A percentile compares a stretch with the other conserved stretches of the same genome.
Conservation (phyloP, 2,113 vertebrate species). For the Psephotus haematonotus region DNA sequence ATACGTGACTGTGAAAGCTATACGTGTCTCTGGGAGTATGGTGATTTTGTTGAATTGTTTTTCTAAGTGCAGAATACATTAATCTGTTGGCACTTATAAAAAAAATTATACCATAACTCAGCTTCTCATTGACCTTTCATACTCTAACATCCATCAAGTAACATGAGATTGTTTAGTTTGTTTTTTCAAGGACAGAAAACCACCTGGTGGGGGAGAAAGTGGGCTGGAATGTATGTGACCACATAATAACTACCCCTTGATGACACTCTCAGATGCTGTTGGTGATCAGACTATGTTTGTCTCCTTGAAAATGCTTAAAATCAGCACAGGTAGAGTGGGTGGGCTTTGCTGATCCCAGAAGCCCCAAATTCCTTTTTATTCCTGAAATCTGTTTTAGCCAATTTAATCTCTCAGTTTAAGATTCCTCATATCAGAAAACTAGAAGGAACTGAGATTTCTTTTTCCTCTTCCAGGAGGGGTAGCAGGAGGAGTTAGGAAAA, state of each 20-base stretch:
- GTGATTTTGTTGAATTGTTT: not conserved
- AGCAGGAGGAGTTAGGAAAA: not conserved
- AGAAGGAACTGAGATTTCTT: not conserved
- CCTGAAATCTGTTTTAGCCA: not conserved
- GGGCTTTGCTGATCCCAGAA: not conserved
- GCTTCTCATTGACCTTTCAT: conserved; percentile 40
- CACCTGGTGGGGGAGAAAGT: not conserved
- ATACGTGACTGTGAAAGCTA: not conserved
- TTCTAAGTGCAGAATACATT: not conserved
- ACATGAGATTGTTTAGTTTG: not conserved
- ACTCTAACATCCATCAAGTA: not conserved
- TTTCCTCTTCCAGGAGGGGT: too few relatives aligned
- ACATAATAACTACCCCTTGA: not conserved
- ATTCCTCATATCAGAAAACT: not conserved
- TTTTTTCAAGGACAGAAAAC: not conserved
- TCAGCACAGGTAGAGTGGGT: not conserved
- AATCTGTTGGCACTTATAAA: conserved; percentile 12
- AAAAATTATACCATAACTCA: not conserved
- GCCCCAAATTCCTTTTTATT: not conserved
- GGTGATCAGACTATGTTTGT: not conserved
- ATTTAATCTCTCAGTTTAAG: not conserved
- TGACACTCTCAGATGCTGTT: not conserved
- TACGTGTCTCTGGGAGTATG: not conserved
- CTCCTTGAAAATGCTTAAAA: not conserved
- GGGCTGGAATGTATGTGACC: not conserved